Base-by-base conservation (phyloP, 1,140 invertebrate species). In the Euwallacea similis region DNA sequence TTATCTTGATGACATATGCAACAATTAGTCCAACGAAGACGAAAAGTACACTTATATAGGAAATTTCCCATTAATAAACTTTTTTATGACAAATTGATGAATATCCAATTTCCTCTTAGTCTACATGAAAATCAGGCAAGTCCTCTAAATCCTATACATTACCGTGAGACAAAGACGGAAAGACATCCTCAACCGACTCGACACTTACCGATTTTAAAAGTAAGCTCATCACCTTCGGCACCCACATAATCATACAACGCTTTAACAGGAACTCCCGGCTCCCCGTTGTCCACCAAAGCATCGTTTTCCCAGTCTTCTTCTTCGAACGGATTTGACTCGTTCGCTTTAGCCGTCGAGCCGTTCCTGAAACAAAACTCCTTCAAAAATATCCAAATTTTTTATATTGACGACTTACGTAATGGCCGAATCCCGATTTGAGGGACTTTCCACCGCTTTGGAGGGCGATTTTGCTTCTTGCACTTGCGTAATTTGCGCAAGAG, bases 181-280 rank as follows among this genome's bases (percentile, higher is more conserved):
- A 33, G 21, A 33, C 21, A 33, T 33, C 42, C 42, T 61, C 3
- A 61, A 9, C 16, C 2, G 11, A 61, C 6, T 61, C 7, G 11
- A 59, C 7, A 16, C 16, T 50, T 53, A 97, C 97, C 97, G 88
- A 94, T 92, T 85, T 95, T 93, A 83, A 98, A 98, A 83, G 90
- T 94, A 11, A 99, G 87, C 84, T 99, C 97, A 84, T 98, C 97
- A 74, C 91, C 92, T 87, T 98, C 97, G 2, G 95, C 94, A 72
- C 95, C 95, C 76, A 94, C 93, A 81, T 99, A 99, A 83, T 98
- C 95, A 81, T 98, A 98, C 2, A 99, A 85, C 41, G 97, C 97
- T 79, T 93, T 89, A 42, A 98, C 96, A 54, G 94, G 93, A 74
- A 98, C 90, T 16, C 95, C 95, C 56, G 94, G 93, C 84, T 96